Conservation (phyloP, 2,888 invertebrate genomes). For the Andrena praecox region DNA sequence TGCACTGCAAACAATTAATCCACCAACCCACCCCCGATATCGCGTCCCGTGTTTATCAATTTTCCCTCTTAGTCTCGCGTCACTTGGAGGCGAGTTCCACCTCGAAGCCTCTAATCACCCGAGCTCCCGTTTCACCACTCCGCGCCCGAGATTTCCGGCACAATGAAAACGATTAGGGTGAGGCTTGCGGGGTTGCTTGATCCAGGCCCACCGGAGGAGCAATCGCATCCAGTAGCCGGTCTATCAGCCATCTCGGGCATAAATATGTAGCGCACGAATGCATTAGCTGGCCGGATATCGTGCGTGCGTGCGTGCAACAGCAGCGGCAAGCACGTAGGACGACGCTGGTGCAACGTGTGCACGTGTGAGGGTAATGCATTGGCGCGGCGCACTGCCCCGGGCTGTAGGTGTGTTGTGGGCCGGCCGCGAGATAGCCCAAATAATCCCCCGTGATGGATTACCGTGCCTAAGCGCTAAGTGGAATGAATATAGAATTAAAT, state of each 20-base stretch:
- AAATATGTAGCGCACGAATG: slow-evolving; percentile 79
- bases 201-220: slow-evolving; percentile 64
- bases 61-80: not conserved
- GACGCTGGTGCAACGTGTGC: slow-evolving; percentile 29
- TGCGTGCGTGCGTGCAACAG: slow-evolving; percentile 42
- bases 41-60: not conserved
- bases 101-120: slow-evolving; percentile 37
- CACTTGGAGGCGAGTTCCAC: not conserved
- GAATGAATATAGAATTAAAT: slow-evolving; percentile 83
- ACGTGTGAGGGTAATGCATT: slow-evolving; percentile 50
- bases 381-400: slow-evolving; percentile 22
- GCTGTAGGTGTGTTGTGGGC: slow-evolving; percentile 73
- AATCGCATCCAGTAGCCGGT: slow-evolving; percentile 74
- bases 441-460: slow-evolving; percentile 81
- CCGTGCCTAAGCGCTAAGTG: slow-evolving; percentile 79
- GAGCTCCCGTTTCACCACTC: slow-evolving; percentile 13
- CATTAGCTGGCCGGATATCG: slow-evolving; percentile 72
- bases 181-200: slow-evolving; percentile 29
- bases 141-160: slow-evolving; percentile 40
- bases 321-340: slow-evolving; percentile 41
- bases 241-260: slow-evolving; percentile 76
- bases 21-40: not conserved
- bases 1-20: not conserved
- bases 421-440: slow-evolving; percentile 78
- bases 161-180: slow-evolving; percentile 59